Evolutionary conservation across 2,113 vertebrate genomes (phyloP).

Genomic region (Hemichromis elongatus): DNA sequence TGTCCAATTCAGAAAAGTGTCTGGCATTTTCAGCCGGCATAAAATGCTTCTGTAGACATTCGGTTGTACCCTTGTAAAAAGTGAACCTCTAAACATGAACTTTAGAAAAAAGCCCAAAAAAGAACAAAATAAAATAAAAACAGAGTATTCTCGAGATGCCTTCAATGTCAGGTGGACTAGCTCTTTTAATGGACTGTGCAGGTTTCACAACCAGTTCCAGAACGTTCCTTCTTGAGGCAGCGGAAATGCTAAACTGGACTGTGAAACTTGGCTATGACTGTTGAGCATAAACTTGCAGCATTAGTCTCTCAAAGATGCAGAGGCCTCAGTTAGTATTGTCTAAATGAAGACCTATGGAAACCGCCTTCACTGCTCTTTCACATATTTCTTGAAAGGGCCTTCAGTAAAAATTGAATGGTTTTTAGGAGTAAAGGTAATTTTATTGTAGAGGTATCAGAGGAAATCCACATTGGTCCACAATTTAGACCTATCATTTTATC

Average conservation of each 20-base stretch:
- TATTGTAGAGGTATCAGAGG: background rate
- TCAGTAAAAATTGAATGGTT: background rate
- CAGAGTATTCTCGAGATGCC: background rate
- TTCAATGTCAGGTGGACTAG: background rate
- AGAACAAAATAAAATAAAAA: accelerated
- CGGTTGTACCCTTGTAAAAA: background rate
- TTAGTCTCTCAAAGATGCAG: background rate
- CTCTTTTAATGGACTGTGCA: background rate
- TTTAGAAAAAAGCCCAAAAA: background rate
- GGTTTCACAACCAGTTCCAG: background rate
- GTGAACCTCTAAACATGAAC: background rate
- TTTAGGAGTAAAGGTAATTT: background rate
- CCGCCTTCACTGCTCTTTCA: background rate
- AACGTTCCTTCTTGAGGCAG: background rate
- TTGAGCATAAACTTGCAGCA: background rate
- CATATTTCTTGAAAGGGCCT: background rate
- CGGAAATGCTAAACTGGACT: background rate
- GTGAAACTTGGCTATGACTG: background rate
- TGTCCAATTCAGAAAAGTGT: background rate
- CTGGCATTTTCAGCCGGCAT: background rate
- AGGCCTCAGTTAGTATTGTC: background rate
- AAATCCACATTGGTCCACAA: background rate
- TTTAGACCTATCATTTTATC: background rate
- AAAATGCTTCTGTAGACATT: background rate
- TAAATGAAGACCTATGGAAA: background rate